These are phyloP conservation scores for Eulemur macaco DNA, from an alignment of 2,113 vertebrate genomes.

Conservation along the genomic window DNA sequence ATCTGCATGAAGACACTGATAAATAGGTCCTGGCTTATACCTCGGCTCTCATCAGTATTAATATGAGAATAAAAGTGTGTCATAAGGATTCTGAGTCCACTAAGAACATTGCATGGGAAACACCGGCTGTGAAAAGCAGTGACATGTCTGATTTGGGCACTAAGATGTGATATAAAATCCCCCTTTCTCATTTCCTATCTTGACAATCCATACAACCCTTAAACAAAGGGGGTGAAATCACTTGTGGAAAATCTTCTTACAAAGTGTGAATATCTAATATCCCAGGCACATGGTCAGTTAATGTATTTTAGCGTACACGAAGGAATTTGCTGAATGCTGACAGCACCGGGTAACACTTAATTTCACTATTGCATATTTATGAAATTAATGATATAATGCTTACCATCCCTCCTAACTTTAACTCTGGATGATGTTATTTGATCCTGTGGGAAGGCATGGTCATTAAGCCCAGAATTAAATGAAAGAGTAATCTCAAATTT, in stretches of 20 bases:
- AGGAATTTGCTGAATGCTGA: conserved; percentile 68
- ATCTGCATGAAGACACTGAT: background rate
- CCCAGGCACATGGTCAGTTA: conserved; percentile 59
- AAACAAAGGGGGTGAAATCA: conserved; percentile 61
- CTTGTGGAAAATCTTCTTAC: conserved; percentile 75
- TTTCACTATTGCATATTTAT: conserved; percentile 83
- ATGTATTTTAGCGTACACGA: conserved; percentile 52
- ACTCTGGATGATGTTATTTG: conserved; percentile 80
- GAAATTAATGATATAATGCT: conserved; percentile 83
- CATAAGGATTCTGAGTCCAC: conserved; percentile 19
- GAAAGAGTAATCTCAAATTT: conserved; percentile 65
- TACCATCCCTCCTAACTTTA: conserved; percentile 79
- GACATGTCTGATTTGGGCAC: conserved; percentile 9
- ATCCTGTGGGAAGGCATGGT: conserved; percentile 76
- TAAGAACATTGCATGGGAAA: conserved; percentile 22
- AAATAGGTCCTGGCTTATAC: background rate
- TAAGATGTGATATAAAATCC: conserved; percentile 43
- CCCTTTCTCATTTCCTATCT: conserved; percentile 35
- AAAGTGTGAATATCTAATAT: conserved; percentile 59
- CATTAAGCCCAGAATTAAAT: conserved; percentile 79
- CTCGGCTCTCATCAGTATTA: conserved; percentile 15
- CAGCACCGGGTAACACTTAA: conserved; percentile 78
- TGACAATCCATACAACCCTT: conserved; percentile 62
- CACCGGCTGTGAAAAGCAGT: background rate
- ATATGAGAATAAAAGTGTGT: background rate